Conservation (phyloP, 2,888 invertebrate genomes). For the Nysson spinosus region DNA sequence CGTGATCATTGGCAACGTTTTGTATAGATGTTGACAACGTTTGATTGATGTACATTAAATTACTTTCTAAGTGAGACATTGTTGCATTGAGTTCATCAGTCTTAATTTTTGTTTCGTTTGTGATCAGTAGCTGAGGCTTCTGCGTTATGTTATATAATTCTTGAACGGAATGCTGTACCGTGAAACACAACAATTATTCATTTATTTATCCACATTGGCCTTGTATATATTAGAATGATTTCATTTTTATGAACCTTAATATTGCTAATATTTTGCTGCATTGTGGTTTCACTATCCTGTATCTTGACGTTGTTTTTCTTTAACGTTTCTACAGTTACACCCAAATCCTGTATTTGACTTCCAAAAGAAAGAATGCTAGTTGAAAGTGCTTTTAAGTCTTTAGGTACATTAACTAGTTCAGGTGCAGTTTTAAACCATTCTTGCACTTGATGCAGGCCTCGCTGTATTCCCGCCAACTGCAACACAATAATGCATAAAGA, state of each 20-base stretch:
- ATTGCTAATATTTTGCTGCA: constrained; percentile 69
- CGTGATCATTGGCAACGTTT: constrained; percentile 76
- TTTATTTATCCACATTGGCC: neutral
- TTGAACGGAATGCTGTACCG: constrained; percentile 65
- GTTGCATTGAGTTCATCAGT: constrained; percentile 72
- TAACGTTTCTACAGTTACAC: constrained; percentile 70
- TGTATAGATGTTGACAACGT: constrained; percentile 75
- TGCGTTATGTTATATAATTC: constrained; percentile 70
- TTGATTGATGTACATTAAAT: constrained; percentile 75
- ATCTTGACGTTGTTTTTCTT: constrained; percentile 70
- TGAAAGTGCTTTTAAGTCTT: constrained; percentile 79
- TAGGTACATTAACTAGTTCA: constrained; percentile 81
- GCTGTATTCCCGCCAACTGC: constrained; percentile 77
- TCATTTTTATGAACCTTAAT: constrained; percentile 63
- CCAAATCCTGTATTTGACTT: constrained; percentile 80
- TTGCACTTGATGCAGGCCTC: constrained; percentile 79
- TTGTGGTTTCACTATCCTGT: constrained; percentile 69
- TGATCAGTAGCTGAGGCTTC: constrained; percentile 62
- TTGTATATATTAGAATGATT: neutral
- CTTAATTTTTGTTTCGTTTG: constrained; percentile 73
- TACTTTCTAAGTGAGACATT: constrained; percentile 72
- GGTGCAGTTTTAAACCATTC: constrained; percentile 81
- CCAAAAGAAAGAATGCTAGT: constrained; percentile 81
- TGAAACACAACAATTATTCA: neutral
- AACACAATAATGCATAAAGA: constrained; percentile 29